These are phyloP conservation scores for Aeoliscus strigatus DNA, from an alignment of 2,797 vertebrate genomes.

Conservation along the genomic window DNA sequence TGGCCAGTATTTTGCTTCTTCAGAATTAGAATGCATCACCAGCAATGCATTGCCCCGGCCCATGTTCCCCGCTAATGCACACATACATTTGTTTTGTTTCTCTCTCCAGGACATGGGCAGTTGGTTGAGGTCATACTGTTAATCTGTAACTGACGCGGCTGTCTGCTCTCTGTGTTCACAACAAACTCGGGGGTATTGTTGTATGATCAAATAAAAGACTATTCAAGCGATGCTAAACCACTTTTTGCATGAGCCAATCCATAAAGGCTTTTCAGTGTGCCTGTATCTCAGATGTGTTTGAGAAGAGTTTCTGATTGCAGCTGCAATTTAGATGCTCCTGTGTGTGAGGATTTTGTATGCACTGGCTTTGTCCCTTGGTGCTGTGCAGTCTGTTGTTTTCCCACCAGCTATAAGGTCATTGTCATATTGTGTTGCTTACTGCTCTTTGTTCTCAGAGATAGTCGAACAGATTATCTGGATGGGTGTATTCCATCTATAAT, in stretches of 20 bases:
- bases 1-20: too few relatives aligned
- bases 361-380: constrained; percentile 12
- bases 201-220: constrained; percentile 1
- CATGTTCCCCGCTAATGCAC: too few relatives aligned
- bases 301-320: neutral
- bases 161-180: constrained; percentile 24
- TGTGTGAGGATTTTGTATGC: constrained; percentile 1
- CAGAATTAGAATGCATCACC: too few relatives aligned
- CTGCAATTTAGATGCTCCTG: constrained; percentile 2
- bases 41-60: too few relatives aligned
- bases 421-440: constrained; percentile 52
- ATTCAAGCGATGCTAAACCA: neutral
- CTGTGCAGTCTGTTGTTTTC: constrained; percentile 37
- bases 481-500: constrained; percentile 43
- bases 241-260: neutral
- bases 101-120: neutral
- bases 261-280: too few relatives aligned
- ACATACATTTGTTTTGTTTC: constrained; percentile 1
- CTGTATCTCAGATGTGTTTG: neutral
- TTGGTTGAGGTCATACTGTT: constrained; percentile 15
- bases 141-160: constrained; percentile 18
- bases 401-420: constrained; percentile 46
- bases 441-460: constrained; percentile 49
- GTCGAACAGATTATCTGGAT: constrained; percentile 38
- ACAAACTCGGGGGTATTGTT: constrained; percentile 10